These are phyloP conservation scores for Ricordea florida DNA, from an alignment of 92 coral and sea anemone species.

Conservation along the genomic window DNA sequence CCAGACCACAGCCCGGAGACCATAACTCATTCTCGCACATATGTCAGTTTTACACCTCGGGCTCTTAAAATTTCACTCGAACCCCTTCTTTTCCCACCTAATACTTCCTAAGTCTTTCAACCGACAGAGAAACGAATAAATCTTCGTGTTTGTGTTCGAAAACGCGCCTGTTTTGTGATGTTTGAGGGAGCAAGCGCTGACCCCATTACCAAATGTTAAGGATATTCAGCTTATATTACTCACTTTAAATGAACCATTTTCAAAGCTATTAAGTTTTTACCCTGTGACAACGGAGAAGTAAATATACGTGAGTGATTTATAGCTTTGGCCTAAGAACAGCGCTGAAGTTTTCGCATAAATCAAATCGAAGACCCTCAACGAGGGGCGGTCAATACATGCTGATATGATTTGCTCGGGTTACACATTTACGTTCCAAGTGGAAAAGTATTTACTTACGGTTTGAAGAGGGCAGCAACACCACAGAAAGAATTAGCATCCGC, in stretches of 20 bases:
- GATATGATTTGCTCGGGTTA: slow-evolving; percentile 58
- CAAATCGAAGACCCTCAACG: slow-evolving; percentile 39
- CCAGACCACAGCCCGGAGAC: slow-evolving; percentile 62
- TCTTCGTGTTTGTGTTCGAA: too few species aligned
- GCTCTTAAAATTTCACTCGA: slow-evolving; percentile 49
- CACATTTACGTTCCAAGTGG: slow-evolving; percentile 21
- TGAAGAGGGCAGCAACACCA: background rate
- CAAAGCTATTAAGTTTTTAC: slow-evolving; percentile 47
- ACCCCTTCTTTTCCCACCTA: slow-evolving; percentile 57
- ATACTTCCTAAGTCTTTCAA: slow-evolving; percentile 63
- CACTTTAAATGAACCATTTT: slow-evolving; percentile 22
- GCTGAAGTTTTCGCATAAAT: slow-evolving; percentile 81
- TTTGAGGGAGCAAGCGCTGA: too few species aligned
- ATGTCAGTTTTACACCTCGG: slow-evolving; percentile 77
- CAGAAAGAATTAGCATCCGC: background rate
- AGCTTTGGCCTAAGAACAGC: slow-evolving; percentile 35
- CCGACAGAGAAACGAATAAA: too few species aligned
- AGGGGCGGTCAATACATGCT: slow-evolving; percentile 31
- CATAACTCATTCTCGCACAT: slow-evolving; percentile 75
- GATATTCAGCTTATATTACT: slow-evolving; percentile 34
- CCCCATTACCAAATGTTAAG: background rate
- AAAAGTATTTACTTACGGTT: slow-evolving; percentile 29
- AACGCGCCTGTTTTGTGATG: slow-evolving; percentile 2
- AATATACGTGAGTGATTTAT: slow-evolving; percentile 66
- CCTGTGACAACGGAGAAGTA: slow-evolving; percentile 22